These are phyloP conservation scores for Mythimna ferrago DNA, from an alignment of 2,888 invertebrate genomes.

Conservation along the genomic window DNA sequence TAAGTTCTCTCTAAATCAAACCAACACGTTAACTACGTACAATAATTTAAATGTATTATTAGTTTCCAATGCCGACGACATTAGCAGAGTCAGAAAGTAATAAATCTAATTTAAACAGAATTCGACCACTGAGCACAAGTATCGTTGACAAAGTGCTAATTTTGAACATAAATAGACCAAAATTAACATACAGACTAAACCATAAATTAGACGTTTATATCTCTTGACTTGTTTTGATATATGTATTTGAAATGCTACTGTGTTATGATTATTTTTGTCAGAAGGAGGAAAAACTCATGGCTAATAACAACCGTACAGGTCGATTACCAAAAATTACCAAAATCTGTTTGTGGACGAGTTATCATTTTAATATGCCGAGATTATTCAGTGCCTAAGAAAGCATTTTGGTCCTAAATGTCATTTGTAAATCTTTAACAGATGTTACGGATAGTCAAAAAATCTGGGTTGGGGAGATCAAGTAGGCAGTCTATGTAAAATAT, in stretches of 20 bases:
- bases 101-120: constrained; percentile 61
- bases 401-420: no score
- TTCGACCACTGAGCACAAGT: constrained; percentile 52
- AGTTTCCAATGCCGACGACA: constrained; percentile 32
- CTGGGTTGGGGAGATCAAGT: no score
- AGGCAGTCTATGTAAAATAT: no score
- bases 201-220: constrained; percentile 39
- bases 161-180: constrained; percentile 64
- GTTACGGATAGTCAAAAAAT: no score
- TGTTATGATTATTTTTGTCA: not conserved
- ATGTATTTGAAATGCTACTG: constrained; percentile 7
- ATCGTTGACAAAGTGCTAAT: constrained; percentile 61
- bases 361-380: no score
- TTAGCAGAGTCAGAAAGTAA: constrained; percentile 41
- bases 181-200: constrained; percentile 63
- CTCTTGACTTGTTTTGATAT: constrained; percentile 12
- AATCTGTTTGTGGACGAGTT: no score
- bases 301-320: no score
- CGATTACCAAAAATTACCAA: no score
- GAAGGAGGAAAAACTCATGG: no score
- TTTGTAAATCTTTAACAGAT: no score
- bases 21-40: not conserved
- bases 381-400: no score
- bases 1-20: no score
- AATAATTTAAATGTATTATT: constrained; percentile 15